Evolutionary conservation across 2,888 invertebrate species (phyloP), one percentile per base, ranked within the genome.

Genomic region (Vanessa cardui): DNA sequence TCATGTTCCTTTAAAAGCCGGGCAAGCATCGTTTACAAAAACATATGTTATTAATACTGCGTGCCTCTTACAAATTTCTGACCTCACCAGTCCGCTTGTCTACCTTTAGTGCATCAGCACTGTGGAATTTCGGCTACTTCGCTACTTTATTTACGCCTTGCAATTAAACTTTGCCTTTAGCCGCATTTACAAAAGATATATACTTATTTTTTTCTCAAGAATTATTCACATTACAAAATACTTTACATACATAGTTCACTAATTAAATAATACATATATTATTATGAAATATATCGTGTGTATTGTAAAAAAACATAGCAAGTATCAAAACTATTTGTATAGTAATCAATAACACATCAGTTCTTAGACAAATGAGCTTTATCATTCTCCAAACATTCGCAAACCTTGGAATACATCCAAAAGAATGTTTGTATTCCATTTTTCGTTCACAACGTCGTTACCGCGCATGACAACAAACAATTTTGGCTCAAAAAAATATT

Each of bases 371-470:
- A 64, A 70, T 62, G 66, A 69, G 44, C 46, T 50, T 66, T 67
- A 52, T 64, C 64, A 45, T 61, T 62, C 54, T 66, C 59, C 31
- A 72, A 73, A 72, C 70, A 65, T 68, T 69, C 60, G 72, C 67
- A 71, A 77, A 77, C 76, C 74, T 83, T 85, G 85, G 84, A 80
- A 12, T 44, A n/a, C 33, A 63, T 82, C 85, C 85, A 85, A 79
- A 70, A 70, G 66, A 70, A 70, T 65, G 64, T 62, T 64, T 62
- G 46, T 76, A 73, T 74, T 70, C 65, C 20, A 73, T 65, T 72
- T 64, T 73, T 72, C 74, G 63, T 70, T 58, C 60, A 54, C 52
- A 64, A 62, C 68, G 69, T 68, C 64, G 49, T 50, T 69, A 46
- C 39, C 33, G 39, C 39, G 56, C 56, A 56, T 56, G 56, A 56